Base-by-base conservation (phyloP, 2,888 invertebrate genomes). In the Sinodicranocentrus sp. region DNA sequence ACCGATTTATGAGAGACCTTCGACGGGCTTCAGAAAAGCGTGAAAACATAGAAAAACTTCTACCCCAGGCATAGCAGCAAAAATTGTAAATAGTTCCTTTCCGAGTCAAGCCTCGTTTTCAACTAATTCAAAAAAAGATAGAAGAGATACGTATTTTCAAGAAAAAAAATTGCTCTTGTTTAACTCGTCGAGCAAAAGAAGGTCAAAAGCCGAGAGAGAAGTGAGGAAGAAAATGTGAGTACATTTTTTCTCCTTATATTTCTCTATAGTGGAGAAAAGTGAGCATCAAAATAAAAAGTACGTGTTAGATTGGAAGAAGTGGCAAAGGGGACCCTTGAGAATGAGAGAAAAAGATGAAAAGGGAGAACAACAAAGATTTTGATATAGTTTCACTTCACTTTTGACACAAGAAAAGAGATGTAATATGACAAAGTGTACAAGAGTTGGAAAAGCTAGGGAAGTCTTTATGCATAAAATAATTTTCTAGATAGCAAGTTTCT, bases 31-130 rank as follows among this genome's bases (percentile, higher is more conserved):
- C 25, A n/a, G 5, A n/a, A 61, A 25, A 26, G 61, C 10, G n/a
- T 26, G 15, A 25, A 17, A 25, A 28, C 13, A 25, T n/a, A 3
- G 2, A n/a, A 48, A 48, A n/a, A 48, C 39, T 39, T 39, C 39
- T 8, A n/a, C n/a, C n/a, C n/a, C n/a, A n/a, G n/a, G n/a, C n/a
- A n/a, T n/a, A n/a, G n/a, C n/a, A n/a, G n/a, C n/a, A n/a, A n/a
- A n/a, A n/a, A n/a, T n/a, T n/a, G n/a, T n/a, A n/a, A n/a, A n/a
- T n/a, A n/a, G n/a, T n/a, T n/a, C n/a, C n/a, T n/a, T n/a, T n/a
- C n/a, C n/a, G n/a, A 44, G 79, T 82, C 84, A 82, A 77, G 84
- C 82, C 79, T 77, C 84, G 84, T 15, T 84, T 84, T 82, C 71
- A 52, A 67, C 72, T 82, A 82, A 76, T 63, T 25, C 43, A n/a